Evolutionary conservation across 2,888 invertebrate genomes (phyloP).

Genomic region (Eulithis prunata): DNA sequence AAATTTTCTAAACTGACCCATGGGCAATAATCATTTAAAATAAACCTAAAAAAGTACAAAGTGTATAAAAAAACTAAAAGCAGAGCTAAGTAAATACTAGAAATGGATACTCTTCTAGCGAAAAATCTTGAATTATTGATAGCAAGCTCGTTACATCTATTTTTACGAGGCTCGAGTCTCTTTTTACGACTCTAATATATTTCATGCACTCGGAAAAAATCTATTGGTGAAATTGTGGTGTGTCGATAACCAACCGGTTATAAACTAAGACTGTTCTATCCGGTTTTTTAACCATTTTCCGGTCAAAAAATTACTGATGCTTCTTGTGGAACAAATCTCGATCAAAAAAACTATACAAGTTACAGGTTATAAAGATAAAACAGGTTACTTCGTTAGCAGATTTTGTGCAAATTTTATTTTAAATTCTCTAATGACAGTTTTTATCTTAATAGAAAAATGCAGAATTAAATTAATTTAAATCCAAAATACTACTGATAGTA

Average conservation of each 20-base stretch:
- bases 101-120: constrained; percentile 33
- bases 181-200: constrained; percentile 77
- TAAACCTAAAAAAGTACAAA: constrained; percentile 4
- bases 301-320: not conserved
- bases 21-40: not conserved
- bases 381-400: no score
- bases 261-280: constrained; percentile 14
- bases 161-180: constrained; percentile 75
- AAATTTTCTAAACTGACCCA: not conserved
- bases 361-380: no score
- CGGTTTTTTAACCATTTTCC: constrained; percentile 14
- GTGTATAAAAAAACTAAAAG: constrained; percentile 4
- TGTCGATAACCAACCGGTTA: constrained; percentile 70
- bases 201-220: constrained; percentile 75
- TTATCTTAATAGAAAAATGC: no score
- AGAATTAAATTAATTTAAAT: no score
- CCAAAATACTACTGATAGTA: no score
- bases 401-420: no score
- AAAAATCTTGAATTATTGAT: constrained; percentile 81
- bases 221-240: constrained; percentile 68
- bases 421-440: no score
- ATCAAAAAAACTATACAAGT: no score
- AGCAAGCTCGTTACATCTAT: constrained; percentile 73
- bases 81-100: constrained; percentile 41
- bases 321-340: no score